Evolutionary conservation across 1,140 invertebrate species (phyloP).

Genomic region (Drosophila saltans): DNA sequence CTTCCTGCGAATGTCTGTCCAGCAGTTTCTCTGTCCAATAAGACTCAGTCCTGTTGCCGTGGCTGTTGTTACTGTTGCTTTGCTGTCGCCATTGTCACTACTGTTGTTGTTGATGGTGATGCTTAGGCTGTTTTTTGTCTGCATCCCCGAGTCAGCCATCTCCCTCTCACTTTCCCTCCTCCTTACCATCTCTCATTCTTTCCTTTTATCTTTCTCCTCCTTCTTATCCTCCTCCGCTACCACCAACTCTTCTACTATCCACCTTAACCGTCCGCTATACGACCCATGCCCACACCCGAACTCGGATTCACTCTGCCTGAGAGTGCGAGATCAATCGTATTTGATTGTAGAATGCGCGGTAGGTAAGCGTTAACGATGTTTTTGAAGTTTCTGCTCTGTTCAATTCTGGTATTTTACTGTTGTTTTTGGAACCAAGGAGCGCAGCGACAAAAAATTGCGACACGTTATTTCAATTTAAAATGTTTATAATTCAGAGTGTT

Average conservation of each 20-base stretch:
- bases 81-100: conserved; percentile 54
- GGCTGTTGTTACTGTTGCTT: conserved; percentile 35
- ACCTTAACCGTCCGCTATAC: not conserved
- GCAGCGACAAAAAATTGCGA: conserved; percentile 74
- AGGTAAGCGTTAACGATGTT: conserved; percentile 81
- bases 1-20: conserved; percentile 65
- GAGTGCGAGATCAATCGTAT: conserved; percentile 78
- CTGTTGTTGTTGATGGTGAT: conserved; percentile 54
- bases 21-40: conserved; percentile 25
- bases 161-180: not conserved
- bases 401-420: conserved; percentile 36
- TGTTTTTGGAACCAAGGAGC: conserved; percentile 52
- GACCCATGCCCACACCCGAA: conserved; percentile 19
- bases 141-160: not conserved
- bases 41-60: conserved; percentile 51
- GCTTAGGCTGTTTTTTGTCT: conserved; percentile 30
- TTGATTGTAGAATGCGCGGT: conserved; percentile 81
- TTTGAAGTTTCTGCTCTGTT: conserved; percentile 69
- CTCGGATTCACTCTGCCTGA: conserved; percentile 22
- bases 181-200: not conserved
- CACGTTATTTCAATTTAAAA: conserved; percentile 82
- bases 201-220: no score
- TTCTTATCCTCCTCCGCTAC: no score
- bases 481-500: conserved; percentile 81
- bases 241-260: no score